Evolutionary conservation across 2,797 vertebrate genomes (phyloP).

Genomic region (Crenichthys baileyi): DNA sequence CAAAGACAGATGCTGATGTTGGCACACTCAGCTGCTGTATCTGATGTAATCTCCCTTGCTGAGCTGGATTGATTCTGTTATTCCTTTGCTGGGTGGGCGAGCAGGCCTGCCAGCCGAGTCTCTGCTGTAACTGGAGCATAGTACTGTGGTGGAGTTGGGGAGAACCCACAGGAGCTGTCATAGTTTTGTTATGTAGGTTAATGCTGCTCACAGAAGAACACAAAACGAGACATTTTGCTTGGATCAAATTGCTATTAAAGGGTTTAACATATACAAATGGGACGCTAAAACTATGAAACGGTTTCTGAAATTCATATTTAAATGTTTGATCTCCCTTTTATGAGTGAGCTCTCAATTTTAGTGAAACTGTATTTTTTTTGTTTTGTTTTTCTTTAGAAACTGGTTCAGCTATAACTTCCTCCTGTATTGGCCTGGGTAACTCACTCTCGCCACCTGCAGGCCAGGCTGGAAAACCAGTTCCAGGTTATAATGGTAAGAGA

Average conservation of each 20-base stretch:
- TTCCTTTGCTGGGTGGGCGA: constrained; percentile 31
- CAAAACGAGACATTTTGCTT: not conserved
- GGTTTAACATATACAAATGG: not conserved
- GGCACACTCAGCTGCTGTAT: constrained; percentile 14
- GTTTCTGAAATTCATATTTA: not conserved
- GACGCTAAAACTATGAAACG: not conserved
- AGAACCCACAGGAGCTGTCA: constrained; percentile 66
- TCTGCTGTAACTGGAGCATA: constrained; percentile 48
- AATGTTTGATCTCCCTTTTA: not conserved
- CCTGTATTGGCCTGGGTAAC: constrained; percentile 90
- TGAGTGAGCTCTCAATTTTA: not conserved
- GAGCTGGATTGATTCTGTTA: constrained; percentile 37
- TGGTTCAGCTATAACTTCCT: constrained; percentile 92
- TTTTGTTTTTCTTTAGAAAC: constrained; percentile 85
- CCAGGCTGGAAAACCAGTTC: constrained; percentile 92
- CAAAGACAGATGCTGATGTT: constrained; percentile 23
- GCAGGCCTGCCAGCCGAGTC: constrained; percentile 16
- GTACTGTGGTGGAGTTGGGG: constrained; percentile 19
- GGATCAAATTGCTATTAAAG: not conserved
- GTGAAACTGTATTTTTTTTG: constrained; percentile 7
- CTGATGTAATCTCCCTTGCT: constrained; percentile 40
- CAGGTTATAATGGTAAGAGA: constrained; percentile 91
- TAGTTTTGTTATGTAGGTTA: constrained; percentile 65
- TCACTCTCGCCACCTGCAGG: constrained; percentile 89
- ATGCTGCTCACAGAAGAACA: constrained; percentile 30